Evolutionary conservation across 2,888 invertebrate genomes (phyloP).

Genomic region (Drosophila diplacantha): DNA sequence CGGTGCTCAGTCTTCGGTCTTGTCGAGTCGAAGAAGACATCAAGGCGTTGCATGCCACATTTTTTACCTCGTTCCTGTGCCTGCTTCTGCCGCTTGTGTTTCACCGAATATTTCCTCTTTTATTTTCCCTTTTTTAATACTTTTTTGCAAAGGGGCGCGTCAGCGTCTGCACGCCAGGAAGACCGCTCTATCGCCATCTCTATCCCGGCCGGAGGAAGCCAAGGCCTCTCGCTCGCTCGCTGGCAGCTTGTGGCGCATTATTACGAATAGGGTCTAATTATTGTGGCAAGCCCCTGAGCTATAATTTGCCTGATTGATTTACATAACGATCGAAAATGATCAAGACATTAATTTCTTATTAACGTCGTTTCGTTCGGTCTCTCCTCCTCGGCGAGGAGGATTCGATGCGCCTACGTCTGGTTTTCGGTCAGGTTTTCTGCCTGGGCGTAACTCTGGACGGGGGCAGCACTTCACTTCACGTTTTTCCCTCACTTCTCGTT

Average conservation of each 20-base stretch:
- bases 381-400: slow-evolving; percentile 19
- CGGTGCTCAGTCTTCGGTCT: slow-evolving; percentile 15
- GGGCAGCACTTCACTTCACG: slow-evolving; percentile 28
- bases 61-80: slow-evolving; percentile 48
- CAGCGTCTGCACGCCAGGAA: slow-evolving; percentile 68
- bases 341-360: slow-evolving; percentile 78
- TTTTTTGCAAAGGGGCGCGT: slow-evolving; percentile 65
- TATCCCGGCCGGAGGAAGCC: slow-evolving; percentile 7
- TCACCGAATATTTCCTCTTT: slow-evolving; percentile 1
- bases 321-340: slow-evolving; percentile 78
- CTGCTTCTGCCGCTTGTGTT: slow-evolving; percentile 20
- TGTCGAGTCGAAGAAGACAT: slow-evolving; percentile 58
- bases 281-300: slow-evolving; percentile 77
- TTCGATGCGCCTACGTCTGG: slow-evolving; percentile 30
- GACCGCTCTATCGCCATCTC: slow-evolving; percentile 31
- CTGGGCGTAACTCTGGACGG: slow-evolving; percentile 60
- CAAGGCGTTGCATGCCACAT: slow-evolving; percentile 70
- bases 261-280: slow-evolving; percentile 76
- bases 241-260: slow-evolving; percentile 63
- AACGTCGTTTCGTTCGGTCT: slow-evolving; percentile 63
- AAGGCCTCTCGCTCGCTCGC: slow-evolving; percentile 18
- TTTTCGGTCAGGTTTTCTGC: slow-evolving; percentile 37
- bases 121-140: slow-evolving; percentile 14
- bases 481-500: slow-evolving; percentile 10
- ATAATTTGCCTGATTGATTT: slow-evolving; percentile 79